phyloP scores from a whole-genome alignment of 2,113 vertebrate genomes.

The Lepidothrix coronata region DNA sequence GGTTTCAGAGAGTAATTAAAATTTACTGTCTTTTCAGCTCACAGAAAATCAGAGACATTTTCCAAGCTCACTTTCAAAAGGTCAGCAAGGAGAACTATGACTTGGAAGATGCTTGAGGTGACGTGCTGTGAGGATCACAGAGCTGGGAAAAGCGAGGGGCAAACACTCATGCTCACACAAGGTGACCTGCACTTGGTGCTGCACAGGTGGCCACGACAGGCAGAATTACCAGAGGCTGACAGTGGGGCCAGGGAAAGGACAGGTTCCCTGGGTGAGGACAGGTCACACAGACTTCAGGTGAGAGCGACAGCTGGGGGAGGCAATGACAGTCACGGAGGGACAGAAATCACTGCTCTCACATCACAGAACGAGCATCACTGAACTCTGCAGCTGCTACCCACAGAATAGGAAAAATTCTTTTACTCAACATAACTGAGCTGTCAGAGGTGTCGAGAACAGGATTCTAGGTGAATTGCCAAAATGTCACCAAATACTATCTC shows the following conservation, averaged over 20 bases:
- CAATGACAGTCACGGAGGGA: background rate
- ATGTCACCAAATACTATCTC: background rate
- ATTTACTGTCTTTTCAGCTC: background rate
- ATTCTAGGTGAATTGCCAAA: background rate
- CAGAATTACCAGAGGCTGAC: background rate
- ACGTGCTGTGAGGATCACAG: background rate
- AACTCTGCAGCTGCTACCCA: background rate
- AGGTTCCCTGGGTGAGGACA: accelerated
- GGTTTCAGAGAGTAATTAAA: background rate
- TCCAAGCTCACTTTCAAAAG: background rate
- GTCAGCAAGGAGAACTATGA: background rate
- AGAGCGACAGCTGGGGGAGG: background rate
- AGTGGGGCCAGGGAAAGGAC: background rate
- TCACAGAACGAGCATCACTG: background rate
- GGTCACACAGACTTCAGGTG: accelerated
- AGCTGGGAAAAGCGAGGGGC: background rate
- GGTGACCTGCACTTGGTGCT: background rate
- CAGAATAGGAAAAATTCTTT: background rate
- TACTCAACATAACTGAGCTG: background rate
- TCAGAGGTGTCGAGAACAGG: background rate
- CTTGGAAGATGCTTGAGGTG: background rate
- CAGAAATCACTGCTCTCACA: background rate
- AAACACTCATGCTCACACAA: accelerated
- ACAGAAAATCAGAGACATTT: background rate
- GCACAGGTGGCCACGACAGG: accelerated